Percentiles rank a stretch among this genome's conserved stretches.
Conservation (phyloP, 2,113 vertebrate species). For the Actenoides hombroni region DNA sequence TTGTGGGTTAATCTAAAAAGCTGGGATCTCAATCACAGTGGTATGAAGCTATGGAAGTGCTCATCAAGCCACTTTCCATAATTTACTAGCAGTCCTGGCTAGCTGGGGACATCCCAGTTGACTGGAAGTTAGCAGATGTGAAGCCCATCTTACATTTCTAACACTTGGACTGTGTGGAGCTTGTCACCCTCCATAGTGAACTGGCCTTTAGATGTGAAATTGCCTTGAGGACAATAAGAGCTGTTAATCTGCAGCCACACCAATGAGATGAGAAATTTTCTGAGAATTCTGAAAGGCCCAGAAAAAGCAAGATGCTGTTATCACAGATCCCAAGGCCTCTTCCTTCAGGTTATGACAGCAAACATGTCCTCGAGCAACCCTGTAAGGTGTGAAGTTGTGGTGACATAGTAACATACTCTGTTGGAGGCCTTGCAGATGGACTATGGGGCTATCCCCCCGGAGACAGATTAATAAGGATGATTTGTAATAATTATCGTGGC, state of each 20-base stretch:
- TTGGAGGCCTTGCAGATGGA: not conserved
- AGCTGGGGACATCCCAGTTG: no score
- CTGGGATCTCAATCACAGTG: not conserved
- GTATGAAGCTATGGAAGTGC: not conserved
- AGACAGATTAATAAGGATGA: not conserved
- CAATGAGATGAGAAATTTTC: not conserved
- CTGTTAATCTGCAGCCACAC: not conserved
- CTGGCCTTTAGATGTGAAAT: not conserved
- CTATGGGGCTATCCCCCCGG: not conserved
- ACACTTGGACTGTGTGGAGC: not conserved
- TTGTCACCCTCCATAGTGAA: not conserved
- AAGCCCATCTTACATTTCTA: not conserved
- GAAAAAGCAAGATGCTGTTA: not conserved
- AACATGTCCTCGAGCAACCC: not conserved
- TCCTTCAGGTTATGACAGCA: not conserved
- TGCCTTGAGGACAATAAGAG: not conserved
- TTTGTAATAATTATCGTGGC: not conserved
- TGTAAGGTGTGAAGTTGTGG: rapidly evolving
- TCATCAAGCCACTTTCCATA: no score
- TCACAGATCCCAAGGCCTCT: not conserved
- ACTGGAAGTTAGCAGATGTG: no score
- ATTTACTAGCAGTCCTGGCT: no score
- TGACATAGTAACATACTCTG: not conserved
- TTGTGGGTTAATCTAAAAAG: not conserved
- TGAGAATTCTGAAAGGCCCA: not conserved